These are phyloP conservation scores for Cynaeus angustus DNA, from an alignment of 2,888 invertebrate genomes.

Conservation along the genomic window DNA sequence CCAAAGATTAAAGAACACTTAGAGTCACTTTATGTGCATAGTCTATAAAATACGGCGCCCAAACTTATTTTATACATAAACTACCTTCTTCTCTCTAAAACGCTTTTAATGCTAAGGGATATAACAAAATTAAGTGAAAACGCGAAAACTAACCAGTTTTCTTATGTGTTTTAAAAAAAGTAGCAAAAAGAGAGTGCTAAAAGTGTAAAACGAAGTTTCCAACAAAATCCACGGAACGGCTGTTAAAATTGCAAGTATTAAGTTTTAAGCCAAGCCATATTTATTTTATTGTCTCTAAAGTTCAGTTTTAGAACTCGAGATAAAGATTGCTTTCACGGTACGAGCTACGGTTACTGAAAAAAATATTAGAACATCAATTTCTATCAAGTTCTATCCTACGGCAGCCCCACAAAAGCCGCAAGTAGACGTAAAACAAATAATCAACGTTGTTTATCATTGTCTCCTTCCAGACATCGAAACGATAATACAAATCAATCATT, in stretches of 20 bases:
- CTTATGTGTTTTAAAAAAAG: not conserved
- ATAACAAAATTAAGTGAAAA: not conserved
- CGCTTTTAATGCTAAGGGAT: constrained; percentile 15
- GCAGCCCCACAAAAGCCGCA: constrained; percentile 1
- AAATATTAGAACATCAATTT: constrained; percentile 23
- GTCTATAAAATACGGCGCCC: not conserved
- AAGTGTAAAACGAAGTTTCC: too few relatives aligned
- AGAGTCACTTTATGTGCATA: constrained; percentile 4
- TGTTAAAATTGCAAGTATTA: too few relatives aligned
- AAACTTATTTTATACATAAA: constrained; percentile 37
- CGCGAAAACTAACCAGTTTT: not conserved
- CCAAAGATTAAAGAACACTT: constrained; percentile 6
- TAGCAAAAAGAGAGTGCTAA: too few relatives aligned
- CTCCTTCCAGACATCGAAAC: not conserved
- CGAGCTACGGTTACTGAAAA: constrained; percentile 6
- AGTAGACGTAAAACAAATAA: constrained; percentile 24
- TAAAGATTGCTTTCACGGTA: constrained; percentile 3
- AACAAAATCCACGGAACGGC: too few relatives aligned
- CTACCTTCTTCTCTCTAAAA: constrained; percentile 34
- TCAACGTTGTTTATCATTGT: constrained; percentile 24
- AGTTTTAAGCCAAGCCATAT: not conserved
- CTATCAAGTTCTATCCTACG: not conserved
- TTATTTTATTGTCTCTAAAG: constrained; percentile 4
- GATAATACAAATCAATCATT: constrained; percentile 10
- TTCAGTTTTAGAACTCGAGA: not conserved